Evolutionary conservation across 2,113 vertebrate genomes (phyloP), one percentile per base, ranked within the genome.

Genomic region (Catharus bicknelli): DNA sequence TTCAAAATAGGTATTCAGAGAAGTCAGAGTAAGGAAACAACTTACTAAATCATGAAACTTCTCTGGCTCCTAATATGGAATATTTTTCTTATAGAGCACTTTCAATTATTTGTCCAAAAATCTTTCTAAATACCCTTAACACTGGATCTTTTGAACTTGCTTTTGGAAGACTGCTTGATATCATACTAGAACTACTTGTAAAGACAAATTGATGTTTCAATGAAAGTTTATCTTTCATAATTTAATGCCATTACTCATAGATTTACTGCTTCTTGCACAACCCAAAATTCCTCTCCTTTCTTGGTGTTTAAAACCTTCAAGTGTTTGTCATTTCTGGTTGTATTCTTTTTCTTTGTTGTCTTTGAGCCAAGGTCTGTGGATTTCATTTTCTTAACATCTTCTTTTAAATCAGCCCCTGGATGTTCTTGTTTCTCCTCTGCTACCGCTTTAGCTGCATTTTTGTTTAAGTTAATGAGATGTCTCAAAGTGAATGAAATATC

Each of bases 181-280:
- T 55, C 62, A 30, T 55, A 30, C 54, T 89, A 73, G 58, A 92
- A 51, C 86, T 94, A 93, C 92, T 94, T 95, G 62, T 89, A 62
- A 94, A 92, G 91, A 96, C 38, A 89, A 95, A 95, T 61, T 92
- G 73, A 53, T 84, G 61, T 88, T 89, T 93, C 83, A 66, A 38
- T 78, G 69, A 23, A 92, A 83, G 94, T 90, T 96, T 91, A 87
- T 93, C 34, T 91, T 82, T 75, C 81, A 79, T 87, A 91, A 87
- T 91, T 87, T 93, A 66, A 91, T 90, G 62, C 58, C 26, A 40
- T 96, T 94, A 83, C 84, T 92, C 86, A 68, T 32, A 85, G n/a
- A 81, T 91, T 89, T 94, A 51, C 84, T 95, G 70, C 93, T 90
- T 76, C 84, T 94, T 96, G 75, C 87, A 91, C 81, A 92, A 90